Evolutionary conservation across 2,797 vertebrate genomes (phyloP), one percentile per base, ranked within the genome.

Genomic region (Neosilurus mollespiculum): DNA sequence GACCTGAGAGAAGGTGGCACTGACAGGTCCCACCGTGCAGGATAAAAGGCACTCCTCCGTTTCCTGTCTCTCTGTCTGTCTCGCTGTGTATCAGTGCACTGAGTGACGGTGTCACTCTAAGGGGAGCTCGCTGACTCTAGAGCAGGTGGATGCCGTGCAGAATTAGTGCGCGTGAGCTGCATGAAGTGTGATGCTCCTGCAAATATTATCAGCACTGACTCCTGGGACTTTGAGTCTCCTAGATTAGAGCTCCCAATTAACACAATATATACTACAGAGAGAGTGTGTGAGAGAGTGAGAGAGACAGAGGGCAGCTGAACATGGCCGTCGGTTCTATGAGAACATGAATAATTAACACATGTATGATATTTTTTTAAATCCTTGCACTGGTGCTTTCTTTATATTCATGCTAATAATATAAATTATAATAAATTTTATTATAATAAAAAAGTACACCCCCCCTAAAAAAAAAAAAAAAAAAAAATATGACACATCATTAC

Each of bases 231-330:
- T 76, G 53, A 58, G 86, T 89, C 86, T 90, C 84, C 77, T 88
- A 93, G 91, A 94, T 93, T 93, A 93, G 88, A 86, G 80, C 82
- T 88, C 89, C 87, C 88, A 91, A 89, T 92, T 91, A 91, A 92
- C 88, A 89, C 83, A 80, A 88, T 86, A 83, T 84, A 86, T 83
- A 84, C 78, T 70, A 64, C 59, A 76, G 58, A 62, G 54, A 76
- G 49, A 76, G 37, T 43, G 37, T 43, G 37, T 43, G 26, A 59
- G 59, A n/a, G 59, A n/a, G 22, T 22, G 59, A 15, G 43, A 71
- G 69, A 54, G 71, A 24, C 56, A 62, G 72, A 78, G 78, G 30
- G 24, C 65, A 58, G 56, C 76, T 51, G 34, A 84, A 84, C 78
- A 80, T 62, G 56, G 53, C 49, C 82, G 77, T 11, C 34, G 78